Conservation (phyloP, 2,888 invertebrate genomes). For the Acleris cristana region DNA sequence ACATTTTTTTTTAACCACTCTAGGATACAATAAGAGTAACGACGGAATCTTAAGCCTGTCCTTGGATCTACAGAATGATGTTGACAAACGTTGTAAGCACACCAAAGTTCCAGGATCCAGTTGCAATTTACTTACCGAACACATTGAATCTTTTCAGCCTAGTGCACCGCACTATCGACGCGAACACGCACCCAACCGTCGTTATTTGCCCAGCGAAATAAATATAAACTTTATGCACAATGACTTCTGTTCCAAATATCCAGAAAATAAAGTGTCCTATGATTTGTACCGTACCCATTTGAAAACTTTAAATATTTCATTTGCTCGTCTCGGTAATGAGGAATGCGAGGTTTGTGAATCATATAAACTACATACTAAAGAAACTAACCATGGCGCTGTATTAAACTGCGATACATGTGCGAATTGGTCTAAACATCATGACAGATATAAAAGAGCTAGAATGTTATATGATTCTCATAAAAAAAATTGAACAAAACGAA, state of each 20-base stretch:
- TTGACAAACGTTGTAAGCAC: constrained; percentile 38
- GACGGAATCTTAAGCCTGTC: constrained; percentile 37
- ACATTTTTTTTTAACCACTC: constrained; percentile 39
- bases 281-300: constrained; percentile 40
- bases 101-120: constrained; percentile 39
- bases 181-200: constrained; percentile 43
- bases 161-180: constrained; percentile 43
- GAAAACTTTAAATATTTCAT: constrained; percentile 43
- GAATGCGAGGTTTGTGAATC: constrained; percentile 41
- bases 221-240: constrained; percentile 41
- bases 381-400: constrained; percentile 24
- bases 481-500: constrained; percentile 19
- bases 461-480: constrained; percentile 27
- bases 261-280: constrained; percentile 30
- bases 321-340: constrained; percentile 28
- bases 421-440: constrained; percentile 29
- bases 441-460: constrained; percentile 37
- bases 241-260: constrained; percentile 37
- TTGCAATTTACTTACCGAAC: constrained; percentile 39
- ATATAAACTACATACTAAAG: constrained; percentile 40
- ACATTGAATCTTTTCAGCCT: constrained; percentile 44
- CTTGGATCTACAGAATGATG: constrained; percentile 4
- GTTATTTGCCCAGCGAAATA: constrained; percentile 41
- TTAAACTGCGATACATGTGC: constrained; percentile 34
- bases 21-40: constrained; percentile 39